Evolutionary conservation across 2,888 invertebrate genomes (phyloP).

Genomic region (Polydrusus pterygomalis): DNA sequence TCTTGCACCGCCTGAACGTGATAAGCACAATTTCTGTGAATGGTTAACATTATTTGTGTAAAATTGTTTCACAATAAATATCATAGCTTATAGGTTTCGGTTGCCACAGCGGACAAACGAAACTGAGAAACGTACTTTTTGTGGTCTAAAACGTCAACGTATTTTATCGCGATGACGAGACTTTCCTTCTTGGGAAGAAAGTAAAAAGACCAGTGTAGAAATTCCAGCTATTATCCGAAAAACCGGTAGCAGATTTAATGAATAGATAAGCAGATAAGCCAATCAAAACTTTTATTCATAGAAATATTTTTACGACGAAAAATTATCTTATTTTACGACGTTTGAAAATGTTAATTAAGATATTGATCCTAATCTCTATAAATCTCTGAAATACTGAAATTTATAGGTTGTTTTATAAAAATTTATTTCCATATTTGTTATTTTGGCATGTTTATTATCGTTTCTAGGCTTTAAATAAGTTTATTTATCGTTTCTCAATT

Average conservation of each 20-base stretch:
- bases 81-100: too few relatives aligned
- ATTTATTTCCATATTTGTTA: not conserved
- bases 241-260: slow-evolving; percentile 14
- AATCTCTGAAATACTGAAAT: not conserved
- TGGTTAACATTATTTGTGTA: too few relatives aligned
- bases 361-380: slow-evolving; percentile 5
- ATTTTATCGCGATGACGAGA: too few relatives aligned
- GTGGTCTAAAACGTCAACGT: too few relatives aligned
- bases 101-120: too few relatives aligned
- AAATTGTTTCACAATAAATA: too few relatives aligned
- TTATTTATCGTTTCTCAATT: not conserved
- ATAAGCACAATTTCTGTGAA: not conserved
- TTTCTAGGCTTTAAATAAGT: not conserved
- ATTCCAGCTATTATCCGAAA: not conserved
- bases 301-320: slow-evolving; percentile 16
- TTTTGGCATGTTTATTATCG: not conserved
- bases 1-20: slow-evolving; percentile 13
- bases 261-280: slow-evolving; percentile 5
- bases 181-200: too few relatives aligned
- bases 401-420: not conserved
- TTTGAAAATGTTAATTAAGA: slow-evolving; percentile 8
- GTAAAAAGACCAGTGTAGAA: too few relatives aligned
- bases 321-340: not conserved
- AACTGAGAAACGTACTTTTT: too few relatives aligned
- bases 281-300: slow-evolving; percentile 8